Evolutionary conservation across 2,797 vertebrate genomes (phyloP).

Genomic region (Lagocephalus sceleratus): DNA sequence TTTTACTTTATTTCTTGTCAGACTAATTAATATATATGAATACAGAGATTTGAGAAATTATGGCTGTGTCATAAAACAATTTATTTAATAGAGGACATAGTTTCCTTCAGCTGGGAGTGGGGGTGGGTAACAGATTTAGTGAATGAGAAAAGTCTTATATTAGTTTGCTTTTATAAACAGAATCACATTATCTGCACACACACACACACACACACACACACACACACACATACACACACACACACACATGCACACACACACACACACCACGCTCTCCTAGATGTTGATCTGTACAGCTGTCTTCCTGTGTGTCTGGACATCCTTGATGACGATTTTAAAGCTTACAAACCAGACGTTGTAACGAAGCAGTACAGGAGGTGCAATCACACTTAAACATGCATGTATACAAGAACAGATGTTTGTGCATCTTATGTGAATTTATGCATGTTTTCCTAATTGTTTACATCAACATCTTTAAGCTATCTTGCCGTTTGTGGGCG

Average conservation of each 20-base stretch:
- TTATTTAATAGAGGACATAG: neutral
- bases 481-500: slow-evolving; percentile 64
- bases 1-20: too few species aligned
- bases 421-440: slow-evolving; percentile 27
- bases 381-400: slow-evolving; percentile 7
- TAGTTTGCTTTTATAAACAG: slow-evolving; percentile 44
- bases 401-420: slow-evolving; percentile 36
- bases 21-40: slow-evolving; percentile 7
- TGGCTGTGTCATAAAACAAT: neutral
- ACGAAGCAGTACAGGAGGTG: slow-evolving; percentile 28
- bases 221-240: slow-evolving; percentile 46
- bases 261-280: slow-evolving; percentile 57
- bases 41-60: slow-evolving; percentile 5
- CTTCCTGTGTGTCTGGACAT: slow-evolving; percentile 62
- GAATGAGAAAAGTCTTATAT: slow-evolving; percentile 38
- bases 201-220: slow-evolving; percentile 39
- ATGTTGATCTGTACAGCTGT: slow-evolving; percentile 72
- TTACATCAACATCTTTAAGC: slow-evolving; percentile 72
- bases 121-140: slow-evolving; percentile 13
- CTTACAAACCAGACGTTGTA: slow-evolving; percentile 41
- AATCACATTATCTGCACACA: slow-evolving; percentile 41
- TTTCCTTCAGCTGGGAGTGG: too few species aligned
- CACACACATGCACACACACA: slow-evolving; percentile 34
- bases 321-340: slow-evolving; percentile 53
- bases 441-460: slow-evolving; percentile 58